Evolutionary conservation across 2,888 invertebrate genomes (phyloP).

Genomic region (Chydorus sphaericus): DNA sequence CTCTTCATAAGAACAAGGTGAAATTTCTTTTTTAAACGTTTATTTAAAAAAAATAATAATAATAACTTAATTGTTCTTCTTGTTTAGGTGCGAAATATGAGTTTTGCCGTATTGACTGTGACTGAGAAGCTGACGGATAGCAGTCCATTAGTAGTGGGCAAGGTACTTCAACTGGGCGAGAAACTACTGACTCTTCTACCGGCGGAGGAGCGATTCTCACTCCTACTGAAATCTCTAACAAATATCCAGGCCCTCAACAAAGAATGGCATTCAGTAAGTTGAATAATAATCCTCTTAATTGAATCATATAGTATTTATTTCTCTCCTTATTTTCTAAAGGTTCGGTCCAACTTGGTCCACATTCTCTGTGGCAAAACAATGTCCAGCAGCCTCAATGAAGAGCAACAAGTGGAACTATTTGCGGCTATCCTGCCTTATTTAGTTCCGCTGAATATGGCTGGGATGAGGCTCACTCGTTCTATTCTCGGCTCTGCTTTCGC

Average conservation of each 20-base stretch:
- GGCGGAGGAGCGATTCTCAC: background rate
- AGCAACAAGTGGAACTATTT: constrained; percentile 29
- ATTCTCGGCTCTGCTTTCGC: background rate
- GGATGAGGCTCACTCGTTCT: constrained; percentile 28
- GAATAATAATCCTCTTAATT: background rate
- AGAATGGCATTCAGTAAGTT: background rate
- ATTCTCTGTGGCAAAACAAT: background rate
- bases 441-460: constrained; percentile 37
- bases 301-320: background rate
- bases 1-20: constrained; percentile 35
- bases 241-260: background rate
- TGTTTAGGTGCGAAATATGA: background rate
- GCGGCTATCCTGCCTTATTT: constrained; percentile 45
- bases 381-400: background rate
- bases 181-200: constrained; percentile 1
- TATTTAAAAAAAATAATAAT: background rate
- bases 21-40: constrained; percentile 22
- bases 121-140: constrained; percentile 12
- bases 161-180: constrained; percentile 9
- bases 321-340: background rate
- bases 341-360: background rate
- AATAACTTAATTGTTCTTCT: background rate
- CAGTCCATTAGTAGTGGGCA: constrained; percentile 1
- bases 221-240: background rate
- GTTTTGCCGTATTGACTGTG: background rate